These are phyloP conservation scores for Astyanax mexicanus DNA, from an alignment of 2,797 vertebrate species.

Conservation along the genomic window DNA sequence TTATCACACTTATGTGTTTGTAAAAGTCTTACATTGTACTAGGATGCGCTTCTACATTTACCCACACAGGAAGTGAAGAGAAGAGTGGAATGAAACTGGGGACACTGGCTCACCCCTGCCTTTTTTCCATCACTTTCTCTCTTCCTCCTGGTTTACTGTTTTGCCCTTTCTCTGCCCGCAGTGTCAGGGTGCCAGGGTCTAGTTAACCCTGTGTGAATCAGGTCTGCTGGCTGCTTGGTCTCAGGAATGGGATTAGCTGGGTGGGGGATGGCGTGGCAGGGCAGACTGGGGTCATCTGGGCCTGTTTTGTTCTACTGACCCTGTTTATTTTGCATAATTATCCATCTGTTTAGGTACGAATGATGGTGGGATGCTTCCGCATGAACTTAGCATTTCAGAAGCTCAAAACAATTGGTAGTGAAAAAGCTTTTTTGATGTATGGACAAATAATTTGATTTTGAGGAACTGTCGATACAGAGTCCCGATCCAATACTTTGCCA, in stretches of 20 bases:
- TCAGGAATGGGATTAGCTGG: not conserved
- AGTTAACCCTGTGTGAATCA: conserved; percentile 29
- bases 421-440: no score
- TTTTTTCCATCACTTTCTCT: not conserved
- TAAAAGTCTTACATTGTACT: no score
- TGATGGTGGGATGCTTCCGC: no score
- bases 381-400: no score
- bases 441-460: no score
- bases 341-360: no score
- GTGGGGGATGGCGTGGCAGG: not conserved
- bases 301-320: conserved; percentile 16
- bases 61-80: conserved; percentile 30
- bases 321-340: not conserved
- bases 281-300: conserved; percentile 2
- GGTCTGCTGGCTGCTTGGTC: conserved; percentile 31
- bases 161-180: conserved; percentile 1
- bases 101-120: not conserved
- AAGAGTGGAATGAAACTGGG: conserved; percentile 12
- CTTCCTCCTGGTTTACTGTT: not conserved
- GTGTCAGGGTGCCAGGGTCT: conserved; percentile 16
- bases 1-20: no score
- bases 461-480: no score
- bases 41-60: no score
- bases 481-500: no score
- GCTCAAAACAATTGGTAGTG: no score